Evolutionary conservation across 1,140 invertebrate genomes (phyloP), one percentile per base, ranked within the genome.

Genomic region (Tachypleus tridentatus): DNA sequence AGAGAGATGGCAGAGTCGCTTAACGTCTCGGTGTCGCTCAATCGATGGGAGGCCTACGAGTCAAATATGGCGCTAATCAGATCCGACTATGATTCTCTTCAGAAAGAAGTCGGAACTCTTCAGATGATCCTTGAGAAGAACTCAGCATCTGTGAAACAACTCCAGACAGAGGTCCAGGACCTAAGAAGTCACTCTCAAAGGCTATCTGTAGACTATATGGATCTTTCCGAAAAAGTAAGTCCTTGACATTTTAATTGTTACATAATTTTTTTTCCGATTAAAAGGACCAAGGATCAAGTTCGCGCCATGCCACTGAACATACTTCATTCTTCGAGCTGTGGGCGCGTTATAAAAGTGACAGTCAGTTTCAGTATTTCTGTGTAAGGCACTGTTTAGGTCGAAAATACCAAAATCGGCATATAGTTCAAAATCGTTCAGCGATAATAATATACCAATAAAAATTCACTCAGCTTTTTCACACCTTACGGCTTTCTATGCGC

Each of bases 1-100:
- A 57, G 51, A 11, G 69, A 70, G 50, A 49, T 70, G 57, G 69
- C 69, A 3, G 11, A 29, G 10, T 60, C 62, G 10, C 51, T 68
- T 4, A 70, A 70, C 48, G 60, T 63, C 10, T 65, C 57, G 29
- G 69, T 62, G 4, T 47, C 66, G 9, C 49, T 70, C 4, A 51
- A 57, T 6, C 64, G 66, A 10, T 56, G 56, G 54, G 61, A 70
- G 54, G 49, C 50, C n/a, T 48, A 9, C 4, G 58, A 63, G 3
- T 54, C 64, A 1, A 50, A 29, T 49, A 56, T 70, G 5, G 48
- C 10, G 5, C 54, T 70, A 4, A 4, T 68, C 5, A 52, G 63
- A 47, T 61, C 66, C 0, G 69, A 70, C 49, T 47, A 66, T 10
- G 50, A 47, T 8, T 49, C 61, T 11, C 47, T 68, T n/a, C 61